Evolutionary conservation across 2,797 vertebrate genomes (phyloP).

Genomic region (Sphenopsis melanotis): DNA sequence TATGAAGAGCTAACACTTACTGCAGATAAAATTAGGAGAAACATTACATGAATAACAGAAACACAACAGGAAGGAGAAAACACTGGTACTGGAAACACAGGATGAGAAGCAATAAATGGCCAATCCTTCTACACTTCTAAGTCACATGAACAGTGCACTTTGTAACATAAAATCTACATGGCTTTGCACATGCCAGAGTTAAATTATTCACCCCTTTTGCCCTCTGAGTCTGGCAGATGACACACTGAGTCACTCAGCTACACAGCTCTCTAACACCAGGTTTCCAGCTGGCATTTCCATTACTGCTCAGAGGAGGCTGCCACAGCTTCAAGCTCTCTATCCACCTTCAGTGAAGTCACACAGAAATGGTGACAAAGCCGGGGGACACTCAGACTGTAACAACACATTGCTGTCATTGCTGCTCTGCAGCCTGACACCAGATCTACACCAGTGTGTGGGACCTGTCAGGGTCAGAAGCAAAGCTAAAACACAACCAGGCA

Average conservation of each 20-base stretch:
- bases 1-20: not conserved
- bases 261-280: not conserved
- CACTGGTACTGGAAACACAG: not conserved
- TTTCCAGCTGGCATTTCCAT: conserved; percentile 7
- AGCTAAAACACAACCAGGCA: not conserved
- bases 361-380: not conserved
- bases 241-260: not conserved
- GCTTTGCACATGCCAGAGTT: not conserved
- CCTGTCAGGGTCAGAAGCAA: not conserved
- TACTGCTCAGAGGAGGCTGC: not conserved
- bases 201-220: not conserved
- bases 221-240: not conserved
- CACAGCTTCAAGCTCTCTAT: not conserved
- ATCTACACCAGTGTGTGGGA: fast-evolving
- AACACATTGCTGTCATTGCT: not conserved
- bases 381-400: not conserved
- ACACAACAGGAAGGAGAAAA: not conserved
- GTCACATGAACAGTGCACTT: not conserved
- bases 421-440: not conserved
- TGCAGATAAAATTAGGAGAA: not conserved
- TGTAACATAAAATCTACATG: not conserved
- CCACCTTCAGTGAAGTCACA: not conserved
- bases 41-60: not conserved
- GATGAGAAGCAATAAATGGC: not conserved
- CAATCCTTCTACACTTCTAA: not conserved